Evolutionary conservation across 2,797 vertebrate genomes (phyloP).

Genomic region (Neosalanx taihuensis): DNA sequence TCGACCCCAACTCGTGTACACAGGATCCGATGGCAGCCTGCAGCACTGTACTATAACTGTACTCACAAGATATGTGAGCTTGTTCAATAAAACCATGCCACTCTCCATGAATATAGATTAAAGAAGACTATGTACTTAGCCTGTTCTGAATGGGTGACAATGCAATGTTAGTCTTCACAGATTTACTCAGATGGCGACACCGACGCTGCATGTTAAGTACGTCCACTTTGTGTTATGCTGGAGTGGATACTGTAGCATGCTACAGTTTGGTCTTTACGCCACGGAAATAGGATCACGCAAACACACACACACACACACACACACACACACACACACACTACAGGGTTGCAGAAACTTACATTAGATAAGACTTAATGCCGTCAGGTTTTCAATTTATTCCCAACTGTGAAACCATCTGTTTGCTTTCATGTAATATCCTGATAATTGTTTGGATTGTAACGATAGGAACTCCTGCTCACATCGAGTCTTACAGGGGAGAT

Average conservation of each 20-base stretch:
- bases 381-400: slow-evolving; percentile 46
- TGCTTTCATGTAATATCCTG: not conserved
- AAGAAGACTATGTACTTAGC: not conserved
- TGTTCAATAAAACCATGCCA: not conserved
- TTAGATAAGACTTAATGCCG: slow-evolving; percentile 43
- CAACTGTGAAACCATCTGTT: slow-evolving; percentile 16
- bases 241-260: slow-evolving; percentile 38
- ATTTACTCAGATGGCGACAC: slow-evolving; percentile 49
- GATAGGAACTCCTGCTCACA: not conserved
- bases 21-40: no score
- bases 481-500: not conserved
- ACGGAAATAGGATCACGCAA: slow-evolving; percentile 57
- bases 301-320: not conserved
- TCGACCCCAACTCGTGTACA: not conserved
- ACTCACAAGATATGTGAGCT: not conserved
- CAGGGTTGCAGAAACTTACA: slow-evolving; percentile 19
- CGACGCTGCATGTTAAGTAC: no score
- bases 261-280: slow-evolving; percentile 26
- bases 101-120: not conserved
- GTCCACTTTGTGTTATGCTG: no score
- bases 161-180: slow-evolving; percentile 41
- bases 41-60: not conserved
- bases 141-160: slow-evolving; percentile 31
- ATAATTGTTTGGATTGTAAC: slow-evolving; percentile 11
- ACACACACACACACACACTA: slow-evolving; percentile 31